phyloP scores from a whole-genome alignment of 2,888 invertebrate genomes.

The Trichogramma evanescens region DNA sequence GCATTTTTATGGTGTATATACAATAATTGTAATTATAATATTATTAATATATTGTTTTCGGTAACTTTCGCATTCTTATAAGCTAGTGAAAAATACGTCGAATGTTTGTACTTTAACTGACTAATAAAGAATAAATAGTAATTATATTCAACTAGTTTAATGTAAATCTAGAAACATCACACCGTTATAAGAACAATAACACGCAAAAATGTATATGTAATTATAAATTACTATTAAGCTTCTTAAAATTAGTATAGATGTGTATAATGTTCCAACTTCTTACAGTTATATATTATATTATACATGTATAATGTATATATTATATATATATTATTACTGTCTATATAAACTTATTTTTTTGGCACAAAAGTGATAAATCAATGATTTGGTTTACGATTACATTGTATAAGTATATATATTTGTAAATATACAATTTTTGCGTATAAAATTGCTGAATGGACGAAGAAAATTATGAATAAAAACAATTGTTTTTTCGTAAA shows the following conservation, averaged over 20 bases:
- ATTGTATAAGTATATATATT: slow-evolving; percentile 18
- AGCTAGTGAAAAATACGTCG: slow-evolving; percentile 50
- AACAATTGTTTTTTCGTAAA: slow-evolving; percentile 20
- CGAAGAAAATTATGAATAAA: slow-evolving; percentile 18
- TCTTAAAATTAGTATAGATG: slow-evolving; percentile 19
- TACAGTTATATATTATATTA: slow-evolving; percentile 18
- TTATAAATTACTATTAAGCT: slow-evolving; percentile 18
- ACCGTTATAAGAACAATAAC: slow-evolving; percentile 19
- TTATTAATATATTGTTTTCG: slow-evolving; percentile 4
- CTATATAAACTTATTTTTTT: slow-evolving; percentile 17
- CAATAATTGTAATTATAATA: not conserved
- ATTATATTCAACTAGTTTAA: slow-evolving; percentile 17
- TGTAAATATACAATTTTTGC: slow-evolving; percentile 18
- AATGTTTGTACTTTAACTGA: slow-evolving; percentile 80
- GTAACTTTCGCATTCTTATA: slow-evolving; percentile 33
- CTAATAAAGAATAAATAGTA: slow-evolving; percentile 55
- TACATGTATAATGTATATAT: not conserved
- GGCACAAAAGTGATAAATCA: slow-evolving; percentile 21
- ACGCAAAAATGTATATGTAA: slow-evolving; percentile 10
- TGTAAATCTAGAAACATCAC: slow-evolving; percentile 22
- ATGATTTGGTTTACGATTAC: slow-evolving; percentile 17
- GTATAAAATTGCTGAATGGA: slow-evolving; percentile 18
- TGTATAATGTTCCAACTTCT: slow-evolving; percentile 22
- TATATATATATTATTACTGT: slow-evolving; percentile 2
- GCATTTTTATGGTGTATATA: slow-evolving; percentile 2